A percentile compares a stretch with the other conserved stretches of the same genome.
These are phyloP conservation scores for Sebastes diploproa DNA, from an alignment of 2,797 vertebrate species.

Conservation along the genomic window DNA sequence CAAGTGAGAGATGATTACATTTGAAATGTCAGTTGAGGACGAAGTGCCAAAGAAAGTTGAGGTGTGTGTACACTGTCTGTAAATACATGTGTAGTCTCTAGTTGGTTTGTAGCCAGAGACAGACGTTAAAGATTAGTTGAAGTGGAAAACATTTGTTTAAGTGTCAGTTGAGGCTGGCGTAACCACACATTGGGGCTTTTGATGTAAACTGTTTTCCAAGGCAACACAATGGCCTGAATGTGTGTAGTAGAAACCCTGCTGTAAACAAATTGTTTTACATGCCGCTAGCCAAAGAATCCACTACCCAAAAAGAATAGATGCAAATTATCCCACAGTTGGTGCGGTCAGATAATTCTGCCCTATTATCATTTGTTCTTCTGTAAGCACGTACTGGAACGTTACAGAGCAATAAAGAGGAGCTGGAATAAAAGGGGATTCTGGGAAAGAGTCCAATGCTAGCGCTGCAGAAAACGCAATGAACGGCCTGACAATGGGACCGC, in stretches of 20 bases:
- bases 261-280: conserved; percentile 51
- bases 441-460: conserved; percentile 71
- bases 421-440: conserved; percentile 61
- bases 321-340: conserved; percentile 52
- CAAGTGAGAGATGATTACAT: background rate
- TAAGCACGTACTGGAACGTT: conserved; percentile 59
- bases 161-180: background rate
- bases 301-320: conserved; percentile 33
- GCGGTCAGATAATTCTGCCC: conserved; percentile 54
- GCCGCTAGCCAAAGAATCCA: conserved; percentile 17
- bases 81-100: background rate
- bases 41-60: background rate
- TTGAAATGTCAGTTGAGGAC: background rate
- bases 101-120: background rate
- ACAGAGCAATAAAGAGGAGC: conserved; percentile 42
- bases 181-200: background rate
- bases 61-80: background rate
- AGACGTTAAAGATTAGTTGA: background rate
- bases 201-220: background rate
- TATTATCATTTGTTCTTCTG: conserved; percentile 57
- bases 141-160: background rate
- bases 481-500: conserved; percentile 57
- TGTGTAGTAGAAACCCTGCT: conserved; percentile 12
- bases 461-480: conserved; percentile 66
- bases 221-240: background rate